Percentiles rank a stretch among this genome's conserved stretches.
These are phyloP conservation scores for Stenichneumon culpator DNA, from an alignment of 2,888 invertebrate genomes.

Conservation along the genomic window DNA sequence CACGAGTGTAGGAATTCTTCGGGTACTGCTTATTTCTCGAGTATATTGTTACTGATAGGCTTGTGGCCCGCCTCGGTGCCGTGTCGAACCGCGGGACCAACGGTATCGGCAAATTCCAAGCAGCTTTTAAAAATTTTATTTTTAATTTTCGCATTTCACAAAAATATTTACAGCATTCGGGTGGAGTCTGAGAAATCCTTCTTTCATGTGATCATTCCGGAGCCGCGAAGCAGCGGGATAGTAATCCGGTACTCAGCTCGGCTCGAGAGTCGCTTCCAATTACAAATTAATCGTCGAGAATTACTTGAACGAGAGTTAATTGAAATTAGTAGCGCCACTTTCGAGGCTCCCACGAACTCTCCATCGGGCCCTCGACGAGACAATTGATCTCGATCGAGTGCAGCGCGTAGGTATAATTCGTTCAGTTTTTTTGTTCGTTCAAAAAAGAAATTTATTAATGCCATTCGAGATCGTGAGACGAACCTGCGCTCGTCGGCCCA, in stretches of 20 bases:
- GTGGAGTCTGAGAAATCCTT: background rate
- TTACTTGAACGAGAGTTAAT: constrained; percentile 80
- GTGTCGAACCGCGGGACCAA: background rate
- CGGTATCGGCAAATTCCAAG: background rate
- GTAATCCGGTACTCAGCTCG: background rate
- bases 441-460: background rate
- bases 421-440: background rate
- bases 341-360: constrained; percentile 60
- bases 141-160: background rate
- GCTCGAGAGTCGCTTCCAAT: constrained; percentile 67
- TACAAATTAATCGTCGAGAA: constrained; percentile 78
- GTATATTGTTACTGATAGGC: constrained; percentile 40
- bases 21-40: constrained; percentile 12
- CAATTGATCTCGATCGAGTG: constrained; percentile 73
- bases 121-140: too few relatives aligned
- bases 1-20: constrained; percentile 18
- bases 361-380: constrained; percentile 64
- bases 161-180: background rate
- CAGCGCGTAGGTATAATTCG: constrained; percentile 59
- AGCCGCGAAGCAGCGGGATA: background rate
- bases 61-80: constrained; percentile 18
- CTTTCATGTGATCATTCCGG: background rate
- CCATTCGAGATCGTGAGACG: constrained; percentile 36
- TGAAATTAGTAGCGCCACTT: constrained; percentile 75
- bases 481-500: constrained; percentile 1